Conservation (phyloP, 2,888 invertebrate species). For the Nyleta sp. region DNA sequence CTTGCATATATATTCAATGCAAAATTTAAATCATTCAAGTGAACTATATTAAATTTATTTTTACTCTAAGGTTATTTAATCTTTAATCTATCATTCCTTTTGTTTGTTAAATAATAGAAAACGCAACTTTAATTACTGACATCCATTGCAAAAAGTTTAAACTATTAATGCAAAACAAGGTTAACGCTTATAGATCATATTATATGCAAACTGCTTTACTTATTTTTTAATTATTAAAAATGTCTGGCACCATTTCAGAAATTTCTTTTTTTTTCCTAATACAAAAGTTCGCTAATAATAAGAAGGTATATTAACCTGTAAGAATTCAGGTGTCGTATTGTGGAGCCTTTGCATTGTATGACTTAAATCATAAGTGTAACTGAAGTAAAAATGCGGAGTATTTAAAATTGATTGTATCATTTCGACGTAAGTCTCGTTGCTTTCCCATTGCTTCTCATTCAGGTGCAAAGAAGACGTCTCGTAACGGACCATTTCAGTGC, state of each 20-base stretch:
- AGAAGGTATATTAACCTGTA: constrained; percentile 83
- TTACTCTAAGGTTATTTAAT: neutral
- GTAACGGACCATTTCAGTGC: constrained; percentile 93
- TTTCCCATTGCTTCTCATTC: constrained; percentile 91
- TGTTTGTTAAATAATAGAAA: neutral
- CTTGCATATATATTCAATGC: too few species aligned
- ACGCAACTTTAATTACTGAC: neutral
- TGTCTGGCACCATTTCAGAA: constrained; percentile 37
- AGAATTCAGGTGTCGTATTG: constrained; percentile 92
- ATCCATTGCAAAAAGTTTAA: constrained; percentile 9
- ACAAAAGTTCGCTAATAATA: neutral
- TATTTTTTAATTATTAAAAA: constrained; percentile 1
- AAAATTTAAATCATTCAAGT: too few species aligned
- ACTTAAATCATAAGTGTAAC: constrained; percentile 96
- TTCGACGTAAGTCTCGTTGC: constrained; percentile 92
- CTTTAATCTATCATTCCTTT: neutral
- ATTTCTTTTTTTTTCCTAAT: neutral
- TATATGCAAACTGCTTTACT: constrained; percentile 18
- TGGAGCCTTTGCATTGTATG: constrained; percentile 95
- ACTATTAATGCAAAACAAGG: constrained; percentile 13
- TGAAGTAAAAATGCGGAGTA: constrained; percentile 96
- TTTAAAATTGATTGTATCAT: constrained; percentile 93
- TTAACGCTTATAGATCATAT: constrained; percentile 11
- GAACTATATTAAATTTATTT: too few species aligned
- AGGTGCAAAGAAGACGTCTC: constrained; percentile 92